phyloP scores from a whole-genome alignment of 2,113 vertebrate genomes.

The Phylloscopus trochilus region DNA sequence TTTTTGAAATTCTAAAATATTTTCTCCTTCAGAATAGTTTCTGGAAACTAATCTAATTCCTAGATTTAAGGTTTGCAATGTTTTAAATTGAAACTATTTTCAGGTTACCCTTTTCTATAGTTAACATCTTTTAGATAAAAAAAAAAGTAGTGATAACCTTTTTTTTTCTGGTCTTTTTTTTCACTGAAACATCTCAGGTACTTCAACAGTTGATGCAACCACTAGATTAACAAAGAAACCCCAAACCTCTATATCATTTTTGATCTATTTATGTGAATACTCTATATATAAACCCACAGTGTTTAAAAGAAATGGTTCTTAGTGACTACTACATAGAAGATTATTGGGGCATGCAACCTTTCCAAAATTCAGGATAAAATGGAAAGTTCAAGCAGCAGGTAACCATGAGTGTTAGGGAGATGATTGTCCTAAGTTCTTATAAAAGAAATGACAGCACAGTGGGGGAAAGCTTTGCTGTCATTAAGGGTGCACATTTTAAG shows the following conservation, averaged over 20 bases:
- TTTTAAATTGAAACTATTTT: not conserved
- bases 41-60: not conserved
- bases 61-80: not conserved
- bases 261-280: not conserved
- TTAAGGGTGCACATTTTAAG: not conserved
- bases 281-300: not conserved
- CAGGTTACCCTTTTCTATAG: not conserved
- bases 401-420: not conserved
- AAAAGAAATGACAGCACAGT: not conserved
- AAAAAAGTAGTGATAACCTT: not conserved
- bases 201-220: not conserved
- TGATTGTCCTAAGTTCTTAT: not conserved
- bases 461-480: not conserved
- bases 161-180: not conserved
- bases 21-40: not conserved
- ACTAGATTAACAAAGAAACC: not conserved
- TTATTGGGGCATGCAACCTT: not conserved
- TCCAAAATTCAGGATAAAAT: conserved; percentile 6
- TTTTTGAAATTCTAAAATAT: not conserved
- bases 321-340: not conserved
- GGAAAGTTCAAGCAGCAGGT: not conserved
- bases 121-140: not conserved
- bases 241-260: not conserved
- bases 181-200: not conserved
- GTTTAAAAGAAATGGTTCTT: not conserved